Conservation (phyloP, 2,888 invertebrate genomes). For the Tetrapedia diversipes region DNA sequence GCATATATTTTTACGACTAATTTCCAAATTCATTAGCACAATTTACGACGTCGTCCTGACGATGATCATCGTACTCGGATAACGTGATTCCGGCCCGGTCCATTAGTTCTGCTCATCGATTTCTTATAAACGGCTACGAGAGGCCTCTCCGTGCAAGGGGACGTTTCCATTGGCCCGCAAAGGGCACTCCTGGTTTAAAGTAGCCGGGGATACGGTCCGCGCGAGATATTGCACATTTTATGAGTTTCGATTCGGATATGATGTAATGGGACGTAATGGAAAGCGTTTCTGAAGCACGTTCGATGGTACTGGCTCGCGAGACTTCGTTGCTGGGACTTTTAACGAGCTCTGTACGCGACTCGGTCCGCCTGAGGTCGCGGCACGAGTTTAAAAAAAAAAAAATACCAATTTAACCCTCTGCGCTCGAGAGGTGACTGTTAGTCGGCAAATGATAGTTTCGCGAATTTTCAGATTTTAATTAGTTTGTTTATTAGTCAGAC, state of each 20-base stretch:
- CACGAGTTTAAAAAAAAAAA: too few relatives aligned
- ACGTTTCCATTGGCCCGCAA: not conserved
- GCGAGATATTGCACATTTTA: conserved; percentile 12
- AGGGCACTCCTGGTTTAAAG: not conserved
- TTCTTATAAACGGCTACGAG: conserved; percentile 10
- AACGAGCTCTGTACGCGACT: not conserved
- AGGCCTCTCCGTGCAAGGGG: too few relatives aligned
- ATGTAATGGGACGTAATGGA: conserved; percentile 10
- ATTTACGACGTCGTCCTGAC: conserved; percentile 22
- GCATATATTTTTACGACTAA: conserved; percentile 39
- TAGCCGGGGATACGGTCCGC: not conserved
- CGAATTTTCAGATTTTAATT: too few relatives aligned
- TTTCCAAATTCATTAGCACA: conserved; percentile 39
- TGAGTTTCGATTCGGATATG: not conserved
- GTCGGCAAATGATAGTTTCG: too few relatives aligned
- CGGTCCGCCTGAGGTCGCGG: too few relatives aligned
- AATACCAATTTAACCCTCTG: too few relatives aligned
- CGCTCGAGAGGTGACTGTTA: too few relatives aligned
- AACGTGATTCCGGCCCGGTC: conserved; percentile 4
- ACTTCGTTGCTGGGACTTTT: not conserved
- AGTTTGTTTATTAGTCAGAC: too few relatives aligned
- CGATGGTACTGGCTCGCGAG: not conserved
- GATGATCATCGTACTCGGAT: too few relatives aligned
- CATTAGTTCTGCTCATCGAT: conserved; percentile 19
- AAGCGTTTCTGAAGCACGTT: not conserved